These are phyloP conservation scores for Cryptomyrus ogoouensis DNA, from an alignment of 2,113 vertebrate genomes.

Conservation along the genomic window DNA sequence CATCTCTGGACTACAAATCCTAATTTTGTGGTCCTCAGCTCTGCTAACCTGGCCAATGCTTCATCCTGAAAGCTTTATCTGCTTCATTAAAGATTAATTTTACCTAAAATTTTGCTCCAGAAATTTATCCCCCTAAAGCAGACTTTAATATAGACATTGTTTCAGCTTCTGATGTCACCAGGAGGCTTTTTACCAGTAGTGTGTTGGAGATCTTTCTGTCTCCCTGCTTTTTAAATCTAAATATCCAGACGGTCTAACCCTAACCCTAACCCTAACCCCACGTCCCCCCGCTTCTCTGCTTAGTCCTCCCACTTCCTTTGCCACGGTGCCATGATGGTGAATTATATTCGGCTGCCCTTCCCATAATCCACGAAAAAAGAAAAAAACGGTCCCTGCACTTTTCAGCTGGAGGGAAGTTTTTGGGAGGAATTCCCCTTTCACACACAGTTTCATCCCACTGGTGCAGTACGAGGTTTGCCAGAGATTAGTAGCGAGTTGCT, in stretches of 20 bases:
- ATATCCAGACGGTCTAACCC: background rate
- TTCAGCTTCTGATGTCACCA: background rate
- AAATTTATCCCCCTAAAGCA: background rate
- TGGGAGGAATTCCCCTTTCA: conserved; percentile 1
- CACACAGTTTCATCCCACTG: background rate
- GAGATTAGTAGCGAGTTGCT: background rate
- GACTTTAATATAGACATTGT: background rate
- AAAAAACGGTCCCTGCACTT: background rate
- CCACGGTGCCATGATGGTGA: background rate
- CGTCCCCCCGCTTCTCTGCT: background rate
- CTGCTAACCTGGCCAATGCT: background rate
- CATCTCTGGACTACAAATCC: background rate
- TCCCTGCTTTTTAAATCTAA: background rate
- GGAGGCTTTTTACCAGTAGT: background rate
- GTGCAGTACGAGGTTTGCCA: background rate
- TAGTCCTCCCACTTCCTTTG: background rate
- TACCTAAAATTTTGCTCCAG: background rate
- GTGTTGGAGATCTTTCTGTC: background rate
- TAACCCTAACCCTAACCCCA: background rate
- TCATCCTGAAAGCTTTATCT: background rate
- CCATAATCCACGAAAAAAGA: background rate
- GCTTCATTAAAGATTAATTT: background rate
- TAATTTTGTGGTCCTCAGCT: background rate
- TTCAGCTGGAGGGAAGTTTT: background rate
- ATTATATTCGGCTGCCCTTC: background rate